phyloP scores from a whole-genome alignment of 2,113 vertebrate species.

The Aleadryas rufinucha region DNA sequence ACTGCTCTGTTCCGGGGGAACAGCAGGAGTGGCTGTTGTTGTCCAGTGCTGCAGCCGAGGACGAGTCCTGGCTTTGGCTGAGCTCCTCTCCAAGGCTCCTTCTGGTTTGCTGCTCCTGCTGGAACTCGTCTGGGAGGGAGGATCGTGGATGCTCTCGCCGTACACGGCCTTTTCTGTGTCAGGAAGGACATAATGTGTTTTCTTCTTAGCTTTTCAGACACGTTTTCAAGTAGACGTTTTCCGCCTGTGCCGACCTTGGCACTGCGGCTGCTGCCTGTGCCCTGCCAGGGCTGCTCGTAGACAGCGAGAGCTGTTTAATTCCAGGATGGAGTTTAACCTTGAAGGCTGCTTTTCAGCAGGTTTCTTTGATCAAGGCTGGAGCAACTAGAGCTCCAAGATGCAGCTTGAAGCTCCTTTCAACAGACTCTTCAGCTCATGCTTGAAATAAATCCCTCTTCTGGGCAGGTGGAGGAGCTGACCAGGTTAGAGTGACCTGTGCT shows the following conservation, averaged over 20 bases:
- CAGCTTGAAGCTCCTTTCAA: not conserved
- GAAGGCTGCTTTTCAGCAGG: not conserved
- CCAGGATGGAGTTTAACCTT: not conserved
- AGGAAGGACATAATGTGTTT: not conserved
- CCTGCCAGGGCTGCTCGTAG: not conserved
- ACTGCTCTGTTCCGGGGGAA: accelerated
- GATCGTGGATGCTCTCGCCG: not conserved
- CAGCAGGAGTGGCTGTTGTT: not conserved
- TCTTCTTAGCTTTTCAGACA: not conserved
- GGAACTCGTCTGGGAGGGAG: not conserved
- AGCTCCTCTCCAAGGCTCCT: not conserved
- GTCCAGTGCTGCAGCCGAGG: not conserved
- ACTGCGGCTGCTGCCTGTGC: not conserved
- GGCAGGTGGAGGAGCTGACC: not conserved
- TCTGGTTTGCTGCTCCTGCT: not conserved
- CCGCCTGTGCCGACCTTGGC: not conserved
- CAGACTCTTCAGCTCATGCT: not conserved
- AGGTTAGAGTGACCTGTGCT: not conserved
- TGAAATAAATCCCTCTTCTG: not conserved
- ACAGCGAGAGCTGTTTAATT: not conserved
- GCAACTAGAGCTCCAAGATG: not conserved
- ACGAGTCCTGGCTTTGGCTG: not conserved
- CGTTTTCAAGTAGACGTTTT: not conserved
- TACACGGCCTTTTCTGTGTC: not conserved
- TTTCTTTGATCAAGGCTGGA: not conserved